phyloP scores from a whole-genome alignment of 1,140 invertebrate genomes.

The Tetramorium parvispinum region DNA sequence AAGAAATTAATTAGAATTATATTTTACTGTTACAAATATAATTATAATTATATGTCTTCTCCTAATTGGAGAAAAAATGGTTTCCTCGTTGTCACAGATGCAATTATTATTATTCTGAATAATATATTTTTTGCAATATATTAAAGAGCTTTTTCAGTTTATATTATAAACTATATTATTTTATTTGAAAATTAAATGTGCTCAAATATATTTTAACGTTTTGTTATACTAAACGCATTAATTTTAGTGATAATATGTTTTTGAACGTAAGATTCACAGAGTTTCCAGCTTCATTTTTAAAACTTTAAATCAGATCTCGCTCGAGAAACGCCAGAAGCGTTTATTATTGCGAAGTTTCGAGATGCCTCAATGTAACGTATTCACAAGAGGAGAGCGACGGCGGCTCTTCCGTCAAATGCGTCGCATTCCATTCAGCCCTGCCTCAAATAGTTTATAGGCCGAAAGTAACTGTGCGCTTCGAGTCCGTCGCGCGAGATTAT shows the following conservation, averaged over 20 bases:
- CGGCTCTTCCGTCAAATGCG: slow-evolving; percentile 4
- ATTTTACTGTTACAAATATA: background rate
- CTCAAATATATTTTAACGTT: background rate
- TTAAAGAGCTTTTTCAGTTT: background rate
- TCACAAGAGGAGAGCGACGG: slow-evolving; percentile 2
- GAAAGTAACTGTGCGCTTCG: slow-evolving; percentile 31
- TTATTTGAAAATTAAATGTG: background rate
- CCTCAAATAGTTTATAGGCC: slow-evolving; percentile 29
- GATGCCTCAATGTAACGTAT: background rate
- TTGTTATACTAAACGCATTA: background rate
- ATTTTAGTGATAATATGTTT: background rate
- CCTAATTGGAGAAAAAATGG: background rate
- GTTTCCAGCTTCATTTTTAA: background rate
- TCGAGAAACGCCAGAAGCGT: background rate
- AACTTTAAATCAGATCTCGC: background rate
- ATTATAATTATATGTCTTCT: background rate
- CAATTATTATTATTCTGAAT: background rate
- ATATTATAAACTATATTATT: background rate
- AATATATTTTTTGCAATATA: background rate
- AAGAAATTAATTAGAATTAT: background rate
- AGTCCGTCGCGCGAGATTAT: slow-evolving; percentile 37
- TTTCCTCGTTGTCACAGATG: background rate
- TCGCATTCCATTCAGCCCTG: slow-evolving; percentile 20
- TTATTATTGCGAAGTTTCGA: background rate
- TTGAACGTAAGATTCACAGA: background rate